Conservation (phyloP, 2,113 vertebrate genomes). For the Ploceus nigricollis region DNA sequence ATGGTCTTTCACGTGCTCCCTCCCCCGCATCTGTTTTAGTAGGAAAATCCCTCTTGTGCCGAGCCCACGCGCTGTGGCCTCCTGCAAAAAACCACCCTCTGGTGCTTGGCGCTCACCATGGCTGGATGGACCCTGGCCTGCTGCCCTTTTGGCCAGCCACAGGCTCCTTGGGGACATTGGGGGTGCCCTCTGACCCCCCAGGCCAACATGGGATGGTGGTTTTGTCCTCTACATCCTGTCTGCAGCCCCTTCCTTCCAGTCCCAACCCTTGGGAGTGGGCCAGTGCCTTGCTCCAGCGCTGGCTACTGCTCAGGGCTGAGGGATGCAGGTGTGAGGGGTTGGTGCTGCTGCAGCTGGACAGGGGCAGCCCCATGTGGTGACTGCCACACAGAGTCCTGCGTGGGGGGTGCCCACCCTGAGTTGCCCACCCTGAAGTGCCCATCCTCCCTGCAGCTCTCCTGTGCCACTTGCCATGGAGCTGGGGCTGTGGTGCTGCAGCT, state of each 20-base stretch:
- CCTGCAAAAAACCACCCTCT: background rate
- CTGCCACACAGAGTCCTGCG: background rate
- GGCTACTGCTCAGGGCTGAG: background rate
- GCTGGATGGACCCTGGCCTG: background rate
- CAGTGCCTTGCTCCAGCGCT: background rate
- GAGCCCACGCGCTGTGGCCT: background rate
- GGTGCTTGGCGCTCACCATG: background rate
- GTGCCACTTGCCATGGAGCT: accelerated
- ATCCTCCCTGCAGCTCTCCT: background rate
- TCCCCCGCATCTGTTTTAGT: constrained; percentile 28
- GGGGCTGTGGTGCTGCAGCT: background rate
- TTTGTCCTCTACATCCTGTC: background rate
- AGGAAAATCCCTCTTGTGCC: constrained; percentile 51
- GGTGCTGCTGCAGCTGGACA: background rate
- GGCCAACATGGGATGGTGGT: accelerated
- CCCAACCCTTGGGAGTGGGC: background rate
- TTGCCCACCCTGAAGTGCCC: background rate
- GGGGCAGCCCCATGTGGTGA: too few species aligned
- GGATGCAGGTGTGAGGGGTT: background rate
- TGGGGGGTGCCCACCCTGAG: background rate
- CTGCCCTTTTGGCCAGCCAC: background rate
- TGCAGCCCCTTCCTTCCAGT: background rate
- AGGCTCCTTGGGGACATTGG: accelerated
- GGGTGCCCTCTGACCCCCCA: background rate
- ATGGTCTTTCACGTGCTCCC: constrained; percentile 56